These are phyloP conservation scores for Acholoe squamosa DNA, from an alignment of 2,888 invertebrate genomes.

Conservation along the genomic window DNA sequence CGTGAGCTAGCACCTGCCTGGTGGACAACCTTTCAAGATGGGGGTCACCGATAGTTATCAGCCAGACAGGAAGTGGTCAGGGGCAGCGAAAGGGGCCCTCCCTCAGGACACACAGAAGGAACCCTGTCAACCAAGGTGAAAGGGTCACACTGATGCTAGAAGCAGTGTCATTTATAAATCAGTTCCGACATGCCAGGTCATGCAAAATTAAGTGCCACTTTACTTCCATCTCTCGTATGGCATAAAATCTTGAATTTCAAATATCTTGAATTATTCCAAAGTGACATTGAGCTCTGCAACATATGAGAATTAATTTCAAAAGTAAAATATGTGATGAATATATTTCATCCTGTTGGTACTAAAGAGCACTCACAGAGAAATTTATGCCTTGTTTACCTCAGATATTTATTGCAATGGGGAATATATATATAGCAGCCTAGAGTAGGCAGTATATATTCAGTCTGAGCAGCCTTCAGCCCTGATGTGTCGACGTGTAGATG, in stretches of 20 bases:
- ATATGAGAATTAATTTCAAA: too few species aligned
- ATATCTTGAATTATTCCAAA: too few species aligned
- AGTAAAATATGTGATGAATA: too few species aligned
- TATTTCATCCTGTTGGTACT: too few species aligned
- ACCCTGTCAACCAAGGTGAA: not conserved
- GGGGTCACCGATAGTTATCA: not conserved
- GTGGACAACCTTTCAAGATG: not conserved
- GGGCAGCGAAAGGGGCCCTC: not conserved
- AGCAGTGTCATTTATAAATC: not conserved
- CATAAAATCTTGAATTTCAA: too few species aligned
- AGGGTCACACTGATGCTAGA: not conserved
- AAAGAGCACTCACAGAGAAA: too few species aligned
- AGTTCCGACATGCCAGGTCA: not conserved
- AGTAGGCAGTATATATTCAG: not conserved
- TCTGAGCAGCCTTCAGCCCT: conserved; percentile 9
- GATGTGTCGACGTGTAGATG: conserved; percentile 20
- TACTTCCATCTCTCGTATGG: too few species aligned
- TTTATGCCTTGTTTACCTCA: too few species aligned
- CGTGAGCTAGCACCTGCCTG: not conserved
- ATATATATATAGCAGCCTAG: not conserved
- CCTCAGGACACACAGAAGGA: not conserved
- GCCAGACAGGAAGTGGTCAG: not conserved
- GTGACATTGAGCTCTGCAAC: too few species aligned
- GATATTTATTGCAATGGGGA: not conserved
- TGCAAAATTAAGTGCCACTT: not conserved